Evolutionary conservation across 2,113 vertebrate genomes (phyloP).

Genomic region (Sciurus niger): DNA sequence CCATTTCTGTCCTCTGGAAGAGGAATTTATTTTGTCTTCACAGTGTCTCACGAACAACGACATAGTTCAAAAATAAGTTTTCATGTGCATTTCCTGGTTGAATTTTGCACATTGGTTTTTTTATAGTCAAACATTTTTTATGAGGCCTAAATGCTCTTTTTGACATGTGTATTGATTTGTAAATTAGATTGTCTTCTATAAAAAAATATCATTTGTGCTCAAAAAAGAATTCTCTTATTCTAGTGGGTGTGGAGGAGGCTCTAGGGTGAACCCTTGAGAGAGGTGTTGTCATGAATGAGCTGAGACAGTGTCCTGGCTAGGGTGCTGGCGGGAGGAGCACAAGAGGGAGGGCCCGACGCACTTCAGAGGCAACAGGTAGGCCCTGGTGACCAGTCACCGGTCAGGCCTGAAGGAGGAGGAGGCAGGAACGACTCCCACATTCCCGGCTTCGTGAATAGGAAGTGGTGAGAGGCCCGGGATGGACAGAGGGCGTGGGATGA

Average conservation of each 20-base stretch:
- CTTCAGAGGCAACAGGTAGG: background rate
- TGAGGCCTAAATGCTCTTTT: slow-evolving; percentile 67
- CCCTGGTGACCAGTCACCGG: background rate
- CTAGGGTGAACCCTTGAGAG: fast-evolving
- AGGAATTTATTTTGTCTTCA: slow-evolving; percentile 76
- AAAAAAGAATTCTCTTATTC: background rate
- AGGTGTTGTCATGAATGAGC: background rate
- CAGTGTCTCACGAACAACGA: slow-evolving; percentile 66
- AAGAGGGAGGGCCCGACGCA: too few species aligned
- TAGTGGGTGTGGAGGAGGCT: background rate
- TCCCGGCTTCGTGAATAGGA: background rate
- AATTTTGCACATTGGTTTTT: slow-evolving; percentile 58
- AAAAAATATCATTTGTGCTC: slow-evolving; percentile 35
- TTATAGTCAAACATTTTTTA: slow-evolving; percentile 67
- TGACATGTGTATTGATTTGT: slow-evolving; percentile 72
- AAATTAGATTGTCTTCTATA: slow-evolving; percentile 70
- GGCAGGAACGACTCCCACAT: background rate
- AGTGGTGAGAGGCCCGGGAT: background rate
- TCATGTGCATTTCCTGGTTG: slow-evolving; percentile 61
- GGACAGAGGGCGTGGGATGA: background rate
- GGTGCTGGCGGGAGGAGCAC: background rate
- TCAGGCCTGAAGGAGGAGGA: background rate
- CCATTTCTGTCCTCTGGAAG: slow-evolving; percentile 83
- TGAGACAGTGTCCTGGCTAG: background rate
- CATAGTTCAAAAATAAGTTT: slow-evolving; percentile 79